phyloP scores from a whole-genome alignment of 2,888 invertebrate genomes.

The Ophioninae sp. region DNA sequence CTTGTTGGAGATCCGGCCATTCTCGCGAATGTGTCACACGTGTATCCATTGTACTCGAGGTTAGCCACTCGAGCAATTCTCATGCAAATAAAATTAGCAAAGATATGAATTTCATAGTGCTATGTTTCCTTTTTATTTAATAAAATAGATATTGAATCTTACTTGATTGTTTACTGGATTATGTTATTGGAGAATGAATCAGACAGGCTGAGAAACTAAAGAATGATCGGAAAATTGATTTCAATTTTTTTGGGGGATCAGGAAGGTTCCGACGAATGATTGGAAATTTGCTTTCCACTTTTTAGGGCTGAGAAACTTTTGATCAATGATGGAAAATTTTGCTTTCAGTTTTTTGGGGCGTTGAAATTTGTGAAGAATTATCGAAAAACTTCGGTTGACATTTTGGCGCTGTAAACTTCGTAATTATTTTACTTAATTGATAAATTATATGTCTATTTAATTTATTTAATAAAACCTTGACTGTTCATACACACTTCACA shows the following conservation, averaged over 20 bases:
- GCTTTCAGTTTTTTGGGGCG: too few relatives aligned
- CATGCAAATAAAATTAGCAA: conserved; percentile 54
- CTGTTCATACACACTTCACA: too few relatives aligned
- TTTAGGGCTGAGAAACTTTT: too few relatives aligned
- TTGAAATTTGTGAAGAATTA: too few relatives aligned
- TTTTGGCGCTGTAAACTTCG: too few relatives aligned
- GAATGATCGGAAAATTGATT: not conserved
- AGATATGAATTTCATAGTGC: conserved; percentile 45
- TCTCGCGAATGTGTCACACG: conserved; percentile 72
- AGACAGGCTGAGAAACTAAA: not conserved
- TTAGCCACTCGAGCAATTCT: conserved; percentile 69
- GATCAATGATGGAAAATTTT: too few relatives aligned
- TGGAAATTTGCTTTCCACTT: too few relatives aligned
- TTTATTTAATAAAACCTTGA: too few relatives aligned
- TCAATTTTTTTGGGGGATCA: not conserved
- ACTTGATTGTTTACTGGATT: not conserved
- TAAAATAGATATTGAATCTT: not conserved
- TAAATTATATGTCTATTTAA: too few relatives aligned
- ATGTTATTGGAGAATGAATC: too few relatives aligned
- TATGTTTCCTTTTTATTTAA: not conserved
- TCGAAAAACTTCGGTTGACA: too few relatives aligned
- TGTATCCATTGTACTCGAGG: conserved; percentile 72
- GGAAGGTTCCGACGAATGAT: not conserved
- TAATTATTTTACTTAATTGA: too few relatives aligned
- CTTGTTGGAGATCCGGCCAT: conserved; percentile 48